These are phyloP conservation scores for Etheostoma spectabile DNA, from an alignment of 2,113 vertebrate species.

Conservation along the genomic window DNA sequence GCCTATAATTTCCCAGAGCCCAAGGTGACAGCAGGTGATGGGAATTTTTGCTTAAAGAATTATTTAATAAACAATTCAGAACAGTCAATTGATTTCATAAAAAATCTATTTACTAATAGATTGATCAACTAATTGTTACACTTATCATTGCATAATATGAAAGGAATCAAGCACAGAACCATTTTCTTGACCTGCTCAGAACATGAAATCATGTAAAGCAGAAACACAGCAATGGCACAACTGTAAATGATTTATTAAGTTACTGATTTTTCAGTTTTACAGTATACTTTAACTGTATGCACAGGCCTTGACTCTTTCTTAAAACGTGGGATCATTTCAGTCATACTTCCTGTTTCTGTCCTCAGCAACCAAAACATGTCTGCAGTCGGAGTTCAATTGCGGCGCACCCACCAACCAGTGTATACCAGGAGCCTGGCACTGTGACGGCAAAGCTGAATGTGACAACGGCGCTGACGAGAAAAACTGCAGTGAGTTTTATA, in stretches of 20 bases:
- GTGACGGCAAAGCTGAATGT: slow-evolving; percentile 87
- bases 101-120: background rate
- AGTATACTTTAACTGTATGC: fast-evolving
- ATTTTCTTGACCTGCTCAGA: background rate
- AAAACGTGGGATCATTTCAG: background rate
- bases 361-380: slow-evolving; percentile 83
- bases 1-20: background rate
- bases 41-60: background rate
- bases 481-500: slow-evolving; percentile 84
- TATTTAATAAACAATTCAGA: too few species aligned
- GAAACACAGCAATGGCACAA: background rate
- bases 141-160: background rate
- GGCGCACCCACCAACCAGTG: slow-evolving; percentile 82
- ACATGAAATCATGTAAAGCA: background rate
- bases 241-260: background rate
- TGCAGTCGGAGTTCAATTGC: slow-evolving; percentile 82
- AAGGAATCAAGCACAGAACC: background rate
- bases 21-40: background rate
- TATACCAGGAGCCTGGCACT: slow-evolving; percentile 84
- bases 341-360: slow-evolving; percentile 15
- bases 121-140: background rate
- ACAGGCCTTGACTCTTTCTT: fast-evolving
- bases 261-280: slow-evolving; percentile 6
- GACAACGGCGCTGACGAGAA: slow-evolving; percentile 86
- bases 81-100: background rate